Conservation (phyloP, 2,113 vertebrate species). For the Bos indicus region DNA sequence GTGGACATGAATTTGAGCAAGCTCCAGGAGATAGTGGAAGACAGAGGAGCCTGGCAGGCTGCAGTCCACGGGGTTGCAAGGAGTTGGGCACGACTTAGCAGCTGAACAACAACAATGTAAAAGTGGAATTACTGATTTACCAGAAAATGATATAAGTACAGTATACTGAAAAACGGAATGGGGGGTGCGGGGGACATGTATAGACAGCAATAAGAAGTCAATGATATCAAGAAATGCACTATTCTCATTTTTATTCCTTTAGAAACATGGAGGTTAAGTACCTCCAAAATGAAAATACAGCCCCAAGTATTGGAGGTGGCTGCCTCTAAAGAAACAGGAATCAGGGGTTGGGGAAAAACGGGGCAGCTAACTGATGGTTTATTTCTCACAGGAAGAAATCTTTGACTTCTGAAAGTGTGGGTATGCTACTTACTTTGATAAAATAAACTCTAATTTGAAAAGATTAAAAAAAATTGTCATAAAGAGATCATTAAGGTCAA, state of each 20-base stretch:
- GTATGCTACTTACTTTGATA: background rate
- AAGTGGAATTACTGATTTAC: background rate
- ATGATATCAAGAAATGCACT: background rate
- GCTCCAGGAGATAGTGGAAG: background rate
- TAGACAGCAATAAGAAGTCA: background rate
- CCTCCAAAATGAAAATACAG: background rate
- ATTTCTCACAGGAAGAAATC: background rate
- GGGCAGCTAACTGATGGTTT: background rate
- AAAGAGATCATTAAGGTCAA: background rate
- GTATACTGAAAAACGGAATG: background rate
- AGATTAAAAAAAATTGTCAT: background rate
- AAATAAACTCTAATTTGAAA: constrained; percentile 12
- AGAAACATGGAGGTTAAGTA: background rate
- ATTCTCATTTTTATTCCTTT: background rate
- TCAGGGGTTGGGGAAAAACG: background rate
- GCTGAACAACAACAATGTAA: background rate
- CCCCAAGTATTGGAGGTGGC: background rate
- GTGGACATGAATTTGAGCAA: background rate
- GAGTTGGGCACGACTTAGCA: background rate
- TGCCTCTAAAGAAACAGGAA: background rate
- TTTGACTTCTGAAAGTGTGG: background rate
- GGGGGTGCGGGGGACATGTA: no score
- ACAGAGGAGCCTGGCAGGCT: background rate
- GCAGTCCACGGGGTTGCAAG: background rate
- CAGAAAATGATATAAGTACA: background rate